Evolutionary conservation across 2,797 vertebrate genomes (phyloP).

Genomic region (Pterois miles): DNA sequence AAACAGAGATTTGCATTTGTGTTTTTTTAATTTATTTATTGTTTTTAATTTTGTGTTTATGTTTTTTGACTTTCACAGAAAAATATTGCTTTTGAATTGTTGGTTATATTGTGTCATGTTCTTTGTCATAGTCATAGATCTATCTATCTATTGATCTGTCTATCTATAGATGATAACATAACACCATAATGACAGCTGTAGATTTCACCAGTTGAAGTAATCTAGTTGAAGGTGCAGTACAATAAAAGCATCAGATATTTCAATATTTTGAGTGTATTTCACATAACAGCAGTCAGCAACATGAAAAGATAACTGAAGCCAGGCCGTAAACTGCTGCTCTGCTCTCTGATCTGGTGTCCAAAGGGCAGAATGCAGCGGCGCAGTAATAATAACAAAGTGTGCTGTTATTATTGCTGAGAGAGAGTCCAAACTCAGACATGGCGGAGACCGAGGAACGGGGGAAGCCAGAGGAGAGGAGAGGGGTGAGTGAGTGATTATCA

Average conservation of each 20-base stretch:
- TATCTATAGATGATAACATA: constrained; percentile 15
- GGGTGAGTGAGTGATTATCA: constrained; percentile 74
- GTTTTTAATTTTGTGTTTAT: no score
- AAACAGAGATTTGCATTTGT: no score
- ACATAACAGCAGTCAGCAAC: constrained; percentile 35
- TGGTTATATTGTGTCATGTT: no score
- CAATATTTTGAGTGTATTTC: background rate
- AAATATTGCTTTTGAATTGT: no score
- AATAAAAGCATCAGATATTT: constrained; percentile 29
- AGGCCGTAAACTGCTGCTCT: constrained; percentile 35
- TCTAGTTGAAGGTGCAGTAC: background rate
- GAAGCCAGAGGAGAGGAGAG: constrained; percentile 63
- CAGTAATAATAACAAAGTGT: constrained; percentile 17
- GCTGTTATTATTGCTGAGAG: constrained; percentile 17
- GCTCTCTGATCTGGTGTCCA: constrained; percentile 65
- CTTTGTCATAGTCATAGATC: no score
- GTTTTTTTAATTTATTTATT: no score
- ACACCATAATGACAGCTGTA: constrained; percentile 5
- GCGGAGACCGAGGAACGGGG: constrained; percentile 16
- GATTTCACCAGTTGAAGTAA: background rate
- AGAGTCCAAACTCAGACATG: constrained; percentile 60
- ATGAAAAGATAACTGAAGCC: constrained; percentile 14
- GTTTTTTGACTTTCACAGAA: no score
- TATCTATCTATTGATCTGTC: no score
- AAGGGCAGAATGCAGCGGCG: constrained; percentile 51